Base-by-base conservation (phyloP, 1,140 invertebrate species). In the Aphelinus atriplicis region DNA sequence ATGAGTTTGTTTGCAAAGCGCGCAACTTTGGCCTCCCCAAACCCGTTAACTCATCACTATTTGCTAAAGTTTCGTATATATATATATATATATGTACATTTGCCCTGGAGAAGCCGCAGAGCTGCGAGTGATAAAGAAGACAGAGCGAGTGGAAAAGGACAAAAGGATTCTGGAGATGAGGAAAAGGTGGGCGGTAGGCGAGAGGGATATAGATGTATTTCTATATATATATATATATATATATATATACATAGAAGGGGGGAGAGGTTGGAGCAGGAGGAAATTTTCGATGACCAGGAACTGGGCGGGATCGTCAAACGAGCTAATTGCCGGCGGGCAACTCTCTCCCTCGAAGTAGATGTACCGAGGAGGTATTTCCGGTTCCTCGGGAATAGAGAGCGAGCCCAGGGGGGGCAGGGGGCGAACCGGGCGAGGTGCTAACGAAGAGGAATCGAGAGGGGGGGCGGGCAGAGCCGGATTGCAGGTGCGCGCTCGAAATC, bases 241-340 rank as follows among this genome's bases (percentile, higher is more conserved):
- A 26, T 26, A 26, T 26, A 26, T 26, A 26, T 26, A 26, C 0
- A 26, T 43, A 50, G 47, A 64, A 62, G 45, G 26, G 26, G 26
- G 26, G 9, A 62, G 42, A 43, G 47, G 26, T 5, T 10, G 55
- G 43, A 66, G n/a, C 26, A 26, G 42, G 50, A 66, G 4, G 10
- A 10, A 70, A 7, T 26, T 51, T 67, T 71, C 56, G 55, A 64
- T 63, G 67, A 73, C 57, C 57, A 50, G 69, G 67, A 78, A 78
- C 70, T 55, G 62, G 42, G 72, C n/a, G 71, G 57, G 56, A 76
- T 64, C 58, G 63, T 77, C 76, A 77, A 77, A 78, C 78, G 79
- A 79, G 72, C 76, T 78, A 78, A 81, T 78, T 77, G 76, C 71
- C 78, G 66, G 71, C 67, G 76, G 77, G 73, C 77, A 75, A 70